These are phyloP conservation scores for Zaprionus inermis DNA, from an alignment of 1,140 invertebrate species.

Conservation along the genomic window DNA sequence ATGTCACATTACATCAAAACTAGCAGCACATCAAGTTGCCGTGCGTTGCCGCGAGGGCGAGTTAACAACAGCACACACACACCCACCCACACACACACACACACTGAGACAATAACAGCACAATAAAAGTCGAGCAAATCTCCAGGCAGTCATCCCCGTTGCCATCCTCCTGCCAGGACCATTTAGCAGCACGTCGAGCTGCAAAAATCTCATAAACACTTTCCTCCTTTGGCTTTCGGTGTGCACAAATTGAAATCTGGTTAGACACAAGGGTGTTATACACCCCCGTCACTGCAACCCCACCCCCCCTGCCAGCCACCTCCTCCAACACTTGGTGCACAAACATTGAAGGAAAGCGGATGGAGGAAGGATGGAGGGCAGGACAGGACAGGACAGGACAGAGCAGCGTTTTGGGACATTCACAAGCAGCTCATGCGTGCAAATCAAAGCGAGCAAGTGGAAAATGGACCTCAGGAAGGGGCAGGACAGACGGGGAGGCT, in stretches of 20 bases:
- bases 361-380: not conserved
- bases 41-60: constrained; percentile 56
- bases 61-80: constrained; percentile 3
- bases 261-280: constrained; percentile 58
- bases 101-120: constrained; percentile 32
- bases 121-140: constrained; percentile 53
- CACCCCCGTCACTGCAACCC: not conserved
- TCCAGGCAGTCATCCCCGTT: constrained; percentile 48
- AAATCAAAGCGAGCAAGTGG: constrained; percentile 63
- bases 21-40: constrained; percentile 35
- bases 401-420: constrained; percentile 33
- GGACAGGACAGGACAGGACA: not conserved
- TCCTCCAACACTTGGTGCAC: constrained; percentile 32
- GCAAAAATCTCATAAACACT: constrained; percentile 82
- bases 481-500: not conserved
- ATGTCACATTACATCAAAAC: constrained; percentile 82
- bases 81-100: not conserved
- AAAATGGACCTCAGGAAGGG: constrained; percentile 33
- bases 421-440: constrained; percentile 58
- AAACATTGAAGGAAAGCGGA: constrained; percentile 22
- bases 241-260: constrained; percentile 79
- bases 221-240: constrained; percentile 48
- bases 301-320: not conserved
- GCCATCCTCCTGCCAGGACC: constrained; percentile 25
- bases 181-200: constrained; percentile 52